Base-by-base conservation (phyloP, 2,113 vertebrate species). In the Sylvicapra grimmia region DNA sequence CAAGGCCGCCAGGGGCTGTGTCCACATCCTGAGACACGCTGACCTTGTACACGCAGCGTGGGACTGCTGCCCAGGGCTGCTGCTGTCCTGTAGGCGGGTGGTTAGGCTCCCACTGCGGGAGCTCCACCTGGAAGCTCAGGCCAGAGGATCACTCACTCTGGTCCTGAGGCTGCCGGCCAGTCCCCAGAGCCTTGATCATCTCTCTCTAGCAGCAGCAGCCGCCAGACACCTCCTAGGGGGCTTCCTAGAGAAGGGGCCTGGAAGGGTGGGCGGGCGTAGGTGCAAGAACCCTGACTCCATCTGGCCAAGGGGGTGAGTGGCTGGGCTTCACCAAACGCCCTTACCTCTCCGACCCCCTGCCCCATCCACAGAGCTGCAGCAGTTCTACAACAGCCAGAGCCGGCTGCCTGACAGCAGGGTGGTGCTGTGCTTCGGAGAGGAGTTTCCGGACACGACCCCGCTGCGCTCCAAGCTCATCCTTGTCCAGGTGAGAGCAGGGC, bases 341-440 rank as follows among this genome's bases (percentile, higher is more conserved):
- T 0, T 5, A 14, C 72, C 23, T 44, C 72, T 3, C 72, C 1
- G 1, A 25, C 68, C 14, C 21, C 11, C 23, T 0, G 23, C 4
- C 9, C 9, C 1, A 2, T 97, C 86, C 56, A 8, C 98, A 99
- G 99, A 99, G 47, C 97, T 99, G 53, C 99, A 99, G 97, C 98
- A 99, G 29, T 99, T 99, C 97, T 99, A 99, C 84, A 99, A 99
- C 82, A 99, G 98, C 97, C 99, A 99, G 97, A 98, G 98, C 91
- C 98, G 99, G n/a, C 98, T 99, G 47, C 99, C 99, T 0, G 99
- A 99, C 49, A 98, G 99, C 88, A 99, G 98, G 15, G 99, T 99
- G 68, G 99, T 98, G 40, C 98, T 99, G 93, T 99, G 99, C 98
- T 99, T 99, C 0, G 99, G 99, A 86, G 99, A 99, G 85, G 99